phyloP scores from a whole-genome alignment of 2,797 vertebrate genomes.

The Danio albolineatus region DNA sequence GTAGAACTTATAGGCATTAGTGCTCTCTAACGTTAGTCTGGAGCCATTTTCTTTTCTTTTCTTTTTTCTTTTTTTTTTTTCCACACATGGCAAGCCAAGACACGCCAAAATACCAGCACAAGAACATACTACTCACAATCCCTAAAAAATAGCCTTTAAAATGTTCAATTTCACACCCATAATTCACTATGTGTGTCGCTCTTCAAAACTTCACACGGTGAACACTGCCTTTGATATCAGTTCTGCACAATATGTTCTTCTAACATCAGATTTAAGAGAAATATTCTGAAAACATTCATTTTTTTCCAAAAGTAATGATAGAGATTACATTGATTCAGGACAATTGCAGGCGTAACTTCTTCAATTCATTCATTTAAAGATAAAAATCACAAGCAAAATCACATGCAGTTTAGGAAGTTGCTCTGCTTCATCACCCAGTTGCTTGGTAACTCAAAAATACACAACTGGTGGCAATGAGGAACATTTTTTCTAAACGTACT shows the following conservation, averaged over 20 bases:
- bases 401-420: not conserved
- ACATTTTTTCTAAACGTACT: not conserved
- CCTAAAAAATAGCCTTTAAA: too few relatives aligned
- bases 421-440: not conserved
- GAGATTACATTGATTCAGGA: not conserved
- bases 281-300: not conserved
- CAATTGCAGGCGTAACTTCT: not conserved
- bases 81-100: too few relatives aligned
- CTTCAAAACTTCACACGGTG: too few relatives aligned
- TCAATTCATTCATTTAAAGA: not conserved
- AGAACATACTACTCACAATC: too few relatives aligned
- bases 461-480: not conserved
- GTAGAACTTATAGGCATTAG: too few relatives aligned
- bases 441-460: conserved; percentile 6
- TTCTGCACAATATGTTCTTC: not conserved
- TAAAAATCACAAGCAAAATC: not conserved
- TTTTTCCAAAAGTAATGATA: not conserved
- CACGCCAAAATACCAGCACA: too few relatives aligned
- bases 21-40: too few relatives aligned
- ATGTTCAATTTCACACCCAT: too few relatives aligned
- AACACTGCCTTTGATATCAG: not conserved
- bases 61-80: too few relatives aligned
- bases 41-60: too few relatives aligned
- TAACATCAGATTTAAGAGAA: not conserved
- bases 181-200: too few relatives aligned